Percentiles rank a stretch among this genome's conserved stretches.
Evolutionary conservation across 37 sponge, comb jelly and placozoan species (phyloP).

Genomic region (Aphrocallistes beatrix): DNA sequence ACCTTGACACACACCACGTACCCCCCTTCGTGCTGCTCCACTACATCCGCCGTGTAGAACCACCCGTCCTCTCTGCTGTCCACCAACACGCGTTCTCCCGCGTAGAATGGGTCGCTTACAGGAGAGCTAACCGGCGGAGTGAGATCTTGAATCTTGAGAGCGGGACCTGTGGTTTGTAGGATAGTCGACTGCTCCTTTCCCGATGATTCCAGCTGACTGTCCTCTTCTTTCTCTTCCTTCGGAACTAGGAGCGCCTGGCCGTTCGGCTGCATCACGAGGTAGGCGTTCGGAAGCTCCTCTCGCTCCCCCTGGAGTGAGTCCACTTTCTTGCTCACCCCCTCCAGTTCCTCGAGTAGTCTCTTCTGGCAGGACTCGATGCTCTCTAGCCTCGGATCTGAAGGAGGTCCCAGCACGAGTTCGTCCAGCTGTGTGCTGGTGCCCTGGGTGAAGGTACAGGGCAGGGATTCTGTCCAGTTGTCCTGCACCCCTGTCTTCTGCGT

Average conservation of each 20-base stretch:
- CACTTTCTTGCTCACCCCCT: neutral
- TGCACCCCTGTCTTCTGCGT: neutral
- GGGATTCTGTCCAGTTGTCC: conserved; percentile 1
- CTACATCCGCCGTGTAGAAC: neutral
- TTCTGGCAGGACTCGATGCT: neutral
- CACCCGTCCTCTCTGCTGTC: neutral
- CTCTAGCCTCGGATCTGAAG: neutral
- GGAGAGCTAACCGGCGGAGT: neutral
- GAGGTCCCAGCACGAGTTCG: neutral
- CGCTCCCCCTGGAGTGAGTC: neutral
- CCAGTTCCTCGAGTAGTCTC: neutral
- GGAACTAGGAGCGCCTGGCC: neutral
- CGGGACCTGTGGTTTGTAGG: neutral
- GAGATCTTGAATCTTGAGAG: neutral
- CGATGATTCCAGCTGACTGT: neutral
- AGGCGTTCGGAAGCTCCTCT: neutral
- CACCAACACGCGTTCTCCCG: neutral
- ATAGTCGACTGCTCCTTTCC: neutral
- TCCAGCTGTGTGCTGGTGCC: conserved; percentile 5
- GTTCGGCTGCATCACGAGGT: neutral
- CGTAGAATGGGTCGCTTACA: neutral
- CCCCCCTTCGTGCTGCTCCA: neutral
- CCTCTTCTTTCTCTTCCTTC: neutral
- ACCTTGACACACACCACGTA: neutral
- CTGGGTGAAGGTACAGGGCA: neutral